These are phyloP conservation scores for Sigmodon hispidus DNA, from an alignment of 2,113 vertebrate genomes.

Conservation along the genomic window DNA sequence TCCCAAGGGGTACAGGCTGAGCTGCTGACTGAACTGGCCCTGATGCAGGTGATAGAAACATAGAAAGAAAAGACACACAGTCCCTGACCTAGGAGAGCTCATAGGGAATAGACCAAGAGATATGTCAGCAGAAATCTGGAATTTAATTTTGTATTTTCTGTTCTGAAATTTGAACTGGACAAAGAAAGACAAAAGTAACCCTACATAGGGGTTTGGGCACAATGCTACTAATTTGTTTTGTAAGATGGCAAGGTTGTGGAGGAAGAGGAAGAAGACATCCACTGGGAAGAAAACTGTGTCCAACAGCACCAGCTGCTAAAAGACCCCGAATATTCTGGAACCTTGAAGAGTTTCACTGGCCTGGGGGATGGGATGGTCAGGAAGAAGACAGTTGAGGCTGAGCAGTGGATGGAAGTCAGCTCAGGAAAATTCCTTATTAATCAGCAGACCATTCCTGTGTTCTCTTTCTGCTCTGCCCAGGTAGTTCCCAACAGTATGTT, in stretches of 20 bases:
- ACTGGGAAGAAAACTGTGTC: background rate
- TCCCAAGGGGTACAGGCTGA: accelerated
- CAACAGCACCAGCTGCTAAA: background rate
- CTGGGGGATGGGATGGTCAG: background rate
- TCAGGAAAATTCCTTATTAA: background rate
- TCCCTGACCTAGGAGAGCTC: background rate
- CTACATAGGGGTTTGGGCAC: background rate
- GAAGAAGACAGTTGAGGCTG: background rate
- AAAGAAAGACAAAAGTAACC: background rate
- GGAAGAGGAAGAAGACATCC: background rate
- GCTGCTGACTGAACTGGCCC: background rate
- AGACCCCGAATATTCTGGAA: background rate
- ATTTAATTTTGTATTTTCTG: background rate
- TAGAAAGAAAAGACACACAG: background rate
- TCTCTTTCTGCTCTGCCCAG: background rate
- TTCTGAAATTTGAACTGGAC: background rate
- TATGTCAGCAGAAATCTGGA: background rate
- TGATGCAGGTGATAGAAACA: background rate
- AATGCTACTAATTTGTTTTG: background rate
- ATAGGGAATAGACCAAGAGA: background rate
- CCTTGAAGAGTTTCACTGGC: background rate
- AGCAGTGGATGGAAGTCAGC: background rate
- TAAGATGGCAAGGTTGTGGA: background rate
- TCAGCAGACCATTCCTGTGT: background rate
- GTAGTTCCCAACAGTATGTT: background rate